Percentiles rank a stretch among this genome's conserved stretches.
phyloP scores from a whole-genome alignment of 2,888 invertebrate species.

The Oscheius sp. region DNA sequence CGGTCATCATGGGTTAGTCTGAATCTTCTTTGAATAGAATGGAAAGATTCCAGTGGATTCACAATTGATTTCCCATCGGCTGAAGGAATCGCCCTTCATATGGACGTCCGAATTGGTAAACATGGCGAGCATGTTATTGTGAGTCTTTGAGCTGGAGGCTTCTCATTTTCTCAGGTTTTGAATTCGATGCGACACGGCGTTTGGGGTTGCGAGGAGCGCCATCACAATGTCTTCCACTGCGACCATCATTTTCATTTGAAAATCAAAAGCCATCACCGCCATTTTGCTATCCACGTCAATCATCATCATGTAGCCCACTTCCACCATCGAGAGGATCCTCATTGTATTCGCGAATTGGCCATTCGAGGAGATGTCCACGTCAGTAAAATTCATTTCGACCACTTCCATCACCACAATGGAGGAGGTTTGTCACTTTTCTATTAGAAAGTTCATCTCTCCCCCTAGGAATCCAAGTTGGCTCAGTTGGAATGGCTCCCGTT shows the following conservation, averaged over 20 bases:
- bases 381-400: constrained; percentile 32
- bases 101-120: constrained; percentile 23
- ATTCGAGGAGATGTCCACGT: constrained; percentile 27
- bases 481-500: not conserved
- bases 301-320: not conserved
- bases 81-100: constrained; percentile 25
- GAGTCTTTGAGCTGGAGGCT: no score
- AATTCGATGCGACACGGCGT: constrained; percentile 11
- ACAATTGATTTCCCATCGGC: constrained; percentile 23
- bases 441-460: not conserved
- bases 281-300: constrained; percentile 5
- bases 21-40: no score
- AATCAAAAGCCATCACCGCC: constrained; percentile 24
- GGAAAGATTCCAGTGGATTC: constrained; percentile 22
- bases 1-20: constrained; percentile 36
- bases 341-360: constrained; percentile 18
- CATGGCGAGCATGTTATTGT: constrained; percentile 4
- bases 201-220: constrained; percentile 16
- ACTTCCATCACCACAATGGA: constrained; percentile 33
- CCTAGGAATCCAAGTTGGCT: constrained; percentile 7
- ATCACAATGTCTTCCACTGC: constrained; percentile 7
- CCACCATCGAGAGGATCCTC: constrained; percentile 29
- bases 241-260: constrained; percentile 24
- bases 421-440: constrained; percentile 18
- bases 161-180: no score